These are phyloP conservation scores for Gopherus flavomarginatus DNA, from an alignment of 2,113 vertebrate species.

Conservation along the genomic window DNA sequence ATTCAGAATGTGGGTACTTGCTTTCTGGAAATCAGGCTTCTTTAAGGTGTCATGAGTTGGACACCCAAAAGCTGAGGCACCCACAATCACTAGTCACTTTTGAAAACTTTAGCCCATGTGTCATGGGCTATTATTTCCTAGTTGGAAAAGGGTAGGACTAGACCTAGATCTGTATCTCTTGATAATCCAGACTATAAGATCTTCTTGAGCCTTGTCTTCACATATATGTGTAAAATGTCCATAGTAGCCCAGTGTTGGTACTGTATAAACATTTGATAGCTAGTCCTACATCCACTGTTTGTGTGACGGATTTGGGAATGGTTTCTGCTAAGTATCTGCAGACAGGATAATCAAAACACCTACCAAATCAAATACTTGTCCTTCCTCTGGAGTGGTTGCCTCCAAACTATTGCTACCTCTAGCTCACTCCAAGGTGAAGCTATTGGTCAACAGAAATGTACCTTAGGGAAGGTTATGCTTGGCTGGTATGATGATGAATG, in stretches of 20 bases:
- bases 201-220: background rate
- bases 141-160: background rate
- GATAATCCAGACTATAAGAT: background rate
- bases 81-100: background rate
- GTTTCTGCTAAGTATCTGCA: background rate
- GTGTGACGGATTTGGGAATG: background rate
- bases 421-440: background rate
- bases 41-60: background rate
- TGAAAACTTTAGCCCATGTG: background rate
- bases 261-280: background rate
- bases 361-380: background rate
- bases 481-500: background rate
- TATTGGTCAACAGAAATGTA: background rate
- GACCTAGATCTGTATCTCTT: background rate
- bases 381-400: background rate
- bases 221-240: background rate
- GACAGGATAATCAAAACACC: background rate
- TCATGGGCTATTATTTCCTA: background rate
- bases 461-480: background rate
- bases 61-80: background rate
- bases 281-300: conserved; percentile 9
- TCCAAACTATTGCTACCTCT: background rate
- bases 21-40: background rate
- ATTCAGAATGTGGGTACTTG: background rate
- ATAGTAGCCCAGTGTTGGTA: background rate